A percentile compares a stretch with the other conserved stretches of the same genome.
phyloP scores from a whole-genome alignment of 2,113 vertebrate species.

The Aleadryas rufinucha region DNA sequence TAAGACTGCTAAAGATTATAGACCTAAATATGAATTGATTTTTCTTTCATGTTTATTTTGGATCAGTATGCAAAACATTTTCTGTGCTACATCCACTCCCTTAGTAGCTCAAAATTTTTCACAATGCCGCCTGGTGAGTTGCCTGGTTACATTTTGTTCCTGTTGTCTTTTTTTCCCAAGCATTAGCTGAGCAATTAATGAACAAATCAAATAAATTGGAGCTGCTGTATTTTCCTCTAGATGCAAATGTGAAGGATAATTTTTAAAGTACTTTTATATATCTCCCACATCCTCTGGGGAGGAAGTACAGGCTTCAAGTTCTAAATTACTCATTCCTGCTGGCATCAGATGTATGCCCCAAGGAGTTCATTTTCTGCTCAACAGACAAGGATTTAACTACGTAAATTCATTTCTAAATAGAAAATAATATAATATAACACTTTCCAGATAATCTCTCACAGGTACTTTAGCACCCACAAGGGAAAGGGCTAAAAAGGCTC shows the following conservation, averaged over 20 bases:
- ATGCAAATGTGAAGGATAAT: conserved; percentile 46
- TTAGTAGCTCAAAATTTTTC: conserved; percentile 6
- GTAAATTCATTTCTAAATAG: conserved; percentile 59
- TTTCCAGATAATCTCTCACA: neutral
- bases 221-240: conserved; percentile 28
- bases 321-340: conserved; percentile 61
- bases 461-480: neutral
- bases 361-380: conserved; percentile 55
- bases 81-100: neutral
- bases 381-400: conserved; percentile 37
- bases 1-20: neutral
- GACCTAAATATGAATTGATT: neutral
- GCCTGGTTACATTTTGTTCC: conserved; percentile 25
- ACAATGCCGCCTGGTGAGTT: neutral
- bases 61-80: conserved; percentile 4
- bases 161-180: conserved; percentile 41
- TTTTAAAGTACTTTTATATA: conserved; percentile 51
- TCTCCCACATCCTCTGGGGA: conserved; percentile 13
- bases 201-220: conserved; percentile 61
- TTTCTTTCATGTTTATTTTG: conserved; percentile 21
- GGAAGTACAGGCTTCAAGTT: conserved; percentile 54
- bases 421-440: conserved; percentile 42
- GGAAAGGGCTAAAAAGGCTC: neutral
- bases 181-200: conserved; percentile 67
- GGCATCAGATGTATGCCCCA: conserved; percentile 56